These are phyloP conservation scores for Drosophila kanekoi DNA, from an alignment of 2,888 invertebrate genomes.

Conservation along the genomic window DNA sequence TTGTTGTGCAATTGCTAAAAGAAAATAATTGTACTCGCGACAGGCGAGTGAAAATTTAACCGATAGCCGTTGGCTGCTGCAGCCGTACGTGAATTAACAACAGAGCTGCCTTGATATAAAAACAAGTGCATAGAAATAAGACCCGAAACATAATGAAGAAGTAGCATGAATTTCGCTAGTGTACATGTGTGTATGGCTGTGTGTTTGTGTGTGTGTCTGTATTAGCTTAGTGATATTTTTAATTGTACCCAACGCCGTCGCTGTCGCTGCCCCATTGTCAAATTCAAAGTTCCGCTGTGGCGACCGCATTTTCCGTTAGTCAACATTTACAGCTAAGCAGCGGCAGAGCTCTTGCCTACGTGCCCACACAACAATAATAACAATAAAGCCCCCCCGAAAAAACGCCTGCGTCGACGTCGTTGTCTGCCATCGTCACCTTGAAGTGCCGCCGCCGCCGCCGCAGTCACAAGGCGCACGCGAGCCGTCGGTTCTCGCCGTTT, in stretches of 20 bases:
- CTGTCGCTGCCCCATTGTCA: conserved; percentile 38
- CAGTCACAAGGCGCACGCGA: conserved; percentile 59
- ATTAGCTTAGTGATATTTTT: conserved; percentile 77
- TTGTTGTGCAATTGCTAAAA: conserved; percentile 65
- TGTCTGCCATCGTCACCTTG: conserved; percentile 50
- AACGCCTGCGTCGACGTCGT: conserved; percentile 9
- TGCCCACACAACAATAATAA: conserved; percentile 41
- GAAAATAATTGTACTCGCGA: conserved; percentile 22
- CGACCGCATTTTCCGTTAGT: conserved; percentile 52
- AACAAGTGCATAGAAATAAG: conserved; percentile 15
- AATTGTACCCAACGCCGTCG: conserved; percentile 60
- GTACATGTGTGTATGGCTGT: conserved; percentile 21
- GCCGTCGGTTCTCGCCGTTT: conserved; percentile 31
- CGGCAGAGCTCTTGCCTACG: conserved; percentile 38
- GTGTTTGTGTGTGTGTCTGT: conserved; percentile 38
- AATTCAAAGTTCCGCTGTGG: conserved; percentile 59
- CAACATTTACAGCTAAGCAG: conserved; percentile 46
- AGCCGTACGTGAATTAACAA: conserved; percentile 13
- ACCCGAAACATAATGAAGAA: conserved; percentile 43
- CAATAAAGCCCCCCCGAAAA: conserved; percentile 2
- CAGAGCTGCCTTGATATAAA: conserved; percentile 14
- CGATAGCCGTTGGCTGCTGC: conserved; percentile 16
- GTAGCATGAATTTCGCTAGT: conserved; percentile 33
- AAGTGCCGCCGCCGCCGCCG: conserved; percentile 37
- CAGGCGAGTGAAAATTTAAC: conserved; percentile 4